These are phyloP conservation scores for Philereme vetulata DNA, from an alignment of 2,888 invertebrate species.

Conservation along the genomic window DNA sequence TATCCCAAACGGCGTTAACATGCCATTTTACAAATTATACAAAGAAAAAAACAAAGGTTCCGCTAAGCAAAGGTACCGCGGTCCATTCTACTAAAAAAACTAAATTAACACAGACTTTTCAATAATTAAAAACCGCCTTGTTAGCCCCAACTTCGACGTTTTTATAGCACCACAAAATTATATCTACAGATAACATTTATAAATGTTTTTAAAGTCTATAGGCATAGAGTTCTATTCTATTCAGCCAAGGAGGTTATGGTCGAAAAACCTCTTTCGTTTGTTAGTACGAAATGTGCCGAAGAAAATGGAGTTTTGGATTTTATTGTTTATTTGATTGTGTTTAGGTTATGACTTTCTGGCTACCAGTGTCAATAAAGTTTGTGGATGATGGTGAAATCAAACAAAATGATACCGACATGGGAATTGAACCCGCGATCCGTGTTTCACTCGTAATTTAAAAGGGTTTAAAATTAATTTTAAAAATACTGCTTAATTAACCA, in stretches of 20 bases:
- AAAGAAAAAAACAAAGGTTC: slow-evolving; percentile 65
- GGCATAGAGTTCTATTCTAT: slow-evolving; percentile 37
- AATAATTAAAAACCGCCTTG: slow-evolving; percentile 80
- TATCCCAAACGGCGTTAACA: slow-evolving; percentile 67
- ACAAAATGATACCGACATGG: slow-evolving; percentile 3
- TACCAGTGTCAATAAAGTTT: slow-evolving; percentile 44
- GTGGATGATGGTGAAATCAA: slow-evolving; percentile 3
- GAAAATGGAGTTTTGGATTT: slow-evolving; percentile 67
- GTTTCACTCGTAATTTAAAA: no score
- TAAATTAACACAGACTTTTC: slow-evolving; percentile 77
- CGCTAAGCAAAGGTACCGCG: slow-evolving; percentile 67
- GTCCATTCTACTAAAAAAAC: slow-evolving; percentile 58
- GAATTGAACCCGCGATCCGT: neutral
- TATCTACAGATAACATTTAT: slow-evolving; percentile 33
- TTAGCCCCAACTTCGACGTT: slow-evolving; percentile 66
- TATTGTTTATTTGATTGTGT: slow-evolving; percentile 76
- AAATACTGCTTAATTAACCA: no score
- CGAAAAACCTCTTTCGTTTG: slow-evolving; percentile 20
- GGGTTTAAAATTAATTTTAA: no score
- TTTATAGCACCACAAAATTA: slow-evolving; percentile 54
- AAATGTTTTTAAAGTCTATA: slow-evolving; percentile 28
- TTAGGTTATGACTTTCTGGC: slow-evolving; percentile 42
- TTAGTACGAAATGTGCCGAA: slow-evolving; percentile 57
- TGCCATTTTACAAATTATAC: slow-evolving; percentile 80
- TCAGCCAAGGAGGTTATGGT: slow-evolving; percentile 19